Conservation (phyloP, 1,140 invertebrate genomes). For the Fopius arisanus region DNA sequence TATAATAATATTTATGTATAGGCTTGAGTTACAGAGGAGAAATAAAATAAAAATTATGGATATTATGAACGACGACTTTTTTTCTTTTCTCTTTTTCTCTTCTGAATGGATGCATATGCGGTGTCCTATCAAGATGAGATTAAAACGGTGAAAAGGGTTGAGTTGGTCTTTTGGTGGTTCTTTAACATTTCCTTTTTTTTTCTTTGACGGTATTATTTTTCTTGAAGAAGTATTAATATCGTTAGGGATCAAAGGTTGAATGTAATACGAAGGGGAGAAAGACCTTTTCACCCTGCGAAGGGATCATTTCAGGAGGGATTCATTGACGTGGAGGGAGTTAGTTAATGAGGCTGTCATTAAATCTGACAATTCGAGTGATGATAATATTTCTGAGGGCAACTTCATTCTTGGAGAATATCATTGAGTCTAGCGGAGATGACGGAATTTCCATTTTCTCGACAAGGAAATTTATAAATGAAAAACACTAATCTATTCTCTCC, state of each 20-base stretch:
- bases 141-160: slow-evolving; percentile 24
- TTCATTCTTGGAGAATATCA: no score
- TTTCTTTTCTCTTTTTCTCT: not conserved
- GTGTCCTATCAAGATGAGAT: slow-evolving; percentile 16
- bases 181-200: not conserved
- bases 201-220: slow-evolving; percentile 7
- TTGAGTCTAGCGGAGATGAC: no score
- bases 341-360: slow-evolving; percentile 1
- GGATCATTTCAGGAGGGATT: not conserved
- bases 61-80: slow-evolving; percentile 16
- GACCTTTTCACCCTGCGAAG: not conserved
- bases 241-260: not conserved
- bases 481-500: no score
- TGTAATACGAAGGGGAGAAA: not conserved
- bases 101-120: slow-evolving; percentile 5
- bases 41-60: slow-evolving; percentile 18
- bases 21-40: slow-evolving; percentile 5
- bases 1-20: slow-evolving; percentile 31
- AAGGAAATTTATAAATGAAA: no score
- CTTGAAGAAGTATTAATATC: slow-evolving; percentile 4
- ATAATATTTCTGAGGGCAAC: not conserved
- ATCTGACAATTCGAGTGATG: not conserved
- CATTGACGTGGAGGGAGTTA: not conserved
- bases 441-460: no score
- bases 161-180: slow-evolving; percentile 7